Conservation (phyloP, 2,113 vertebrate species). For the Atherinomorus stipes region DNA sequence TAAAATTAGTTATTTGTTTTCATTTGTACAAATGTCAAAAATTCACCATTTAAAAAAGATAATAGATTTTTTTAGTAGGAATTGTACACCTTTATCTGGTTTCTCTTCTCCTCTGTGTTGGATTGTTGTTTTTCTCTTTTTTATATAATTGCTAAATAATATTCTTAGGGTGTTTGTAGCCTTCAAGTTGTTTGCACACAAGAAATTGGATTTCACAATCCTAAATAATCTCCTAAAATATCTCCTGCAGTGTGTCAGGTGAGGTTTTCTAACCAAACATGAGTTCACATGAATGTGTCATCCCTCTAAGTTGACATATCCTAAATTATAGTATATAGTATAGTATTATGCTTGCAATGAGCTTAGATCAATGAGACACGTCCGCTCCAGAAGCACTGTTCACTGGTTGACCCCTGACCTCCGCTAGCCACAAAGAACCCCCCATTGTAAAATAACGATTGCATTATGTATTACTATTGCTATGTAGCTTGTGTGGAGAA, state of each 20-base stretch:
- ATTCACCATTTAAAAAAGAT: not conserved
- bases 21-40: not conserved
- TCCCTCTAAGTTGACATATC: slow-evolving; percentile 13
- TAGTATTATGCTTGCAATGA: slow-evolving; percentile 27
- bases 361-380: slow-evolving; percentile 13
- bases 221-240: not conserved
- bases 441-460: not conserved
- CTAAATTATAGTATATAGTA: not conserved
- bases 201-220: not conserved
- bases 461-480: slow-evolving; percentile 23
- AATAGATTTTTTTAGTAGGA: not conserved
- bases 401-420: slow-evolving; percentile 9
- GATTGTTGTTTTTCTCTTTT: not conserved
- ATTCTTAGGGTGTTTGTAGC: too few species aligned
- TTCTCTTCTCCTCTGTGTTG: not conserved
- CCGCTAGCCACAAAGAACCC: not conserved
- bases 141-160: not conserved
- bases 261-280: slow-evolving; percentile 4
- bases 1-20: too few species aligned
- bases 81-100: not conserved
- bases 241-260: not conserved
- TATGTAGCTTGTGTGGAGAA: slow-evolving; percentile 11
- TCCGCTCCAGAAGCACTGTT: not conserved
- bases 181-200: too few species aligned
- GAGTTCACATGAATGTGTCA: slow-evolving; percentile 3